Base-by-base conservation (phyloP, 2,888 invertebrate species). In the Andrena praecox region DNA sequence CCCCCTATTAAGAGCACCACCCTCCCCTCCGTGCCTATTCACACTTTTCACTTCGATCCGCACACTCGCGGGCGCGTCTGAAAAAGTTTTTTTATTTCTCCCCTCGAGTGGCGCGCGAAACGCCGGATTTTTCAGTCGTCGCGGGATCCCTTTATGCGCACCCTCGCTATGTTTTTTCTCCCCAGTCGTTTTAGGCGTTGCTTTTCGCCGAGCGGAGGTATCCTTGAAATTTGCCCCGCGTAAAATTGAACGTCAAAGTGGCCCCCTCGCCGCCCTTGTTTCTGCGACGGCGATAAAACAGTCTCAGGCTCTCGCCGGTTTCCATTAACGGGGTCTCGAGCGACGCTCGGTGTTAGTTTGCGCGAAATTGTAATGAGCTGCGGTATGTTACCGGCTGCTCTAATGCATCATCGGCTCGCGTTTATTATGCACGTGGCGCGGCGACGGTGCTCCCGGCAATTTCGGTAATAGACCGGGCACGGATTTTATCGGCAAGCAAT, bases 171-270 rank as follows among this genome's bases (percentile, higher is more conserved):
- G 31, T 29, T 56, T 59, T 63, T 33, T 54, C 31, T 29, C n/a
- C 42, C 60, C 7, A 16, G 72, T 20, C 35, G 54, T n/a, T 27
- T 27, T 33, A 50, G 8, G 12, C 48, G 50, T 50, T 50, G 52
- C n/a, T 20, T 50, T 62, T 33, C 33, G 66, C 31, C 33, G 8
- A n/a, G 16, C 29, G 33, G 20, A 35, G 35, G 52, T 67, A 27
- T 62, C 54, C 76, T 10, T 20, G 72, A 77, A 80, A 75, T 77
- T 73, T 74, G 80, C 78, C 68, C 73, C 56, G 59, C 70, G 78
- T 64, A 59, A 78, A 82, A 80, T 85, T 76, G 48, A 35, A 72
- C 42, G 75, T 72, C 72, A 54, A 69, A 63, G 50, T 31, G 64
- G 33, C 20, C 66, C 29, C 50, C 10, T 20, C 54, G 24, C 27